Base-by-base conservation (phyloP, 1,140 invertebrate genomes). In the Drosophila sp. region DNA sequence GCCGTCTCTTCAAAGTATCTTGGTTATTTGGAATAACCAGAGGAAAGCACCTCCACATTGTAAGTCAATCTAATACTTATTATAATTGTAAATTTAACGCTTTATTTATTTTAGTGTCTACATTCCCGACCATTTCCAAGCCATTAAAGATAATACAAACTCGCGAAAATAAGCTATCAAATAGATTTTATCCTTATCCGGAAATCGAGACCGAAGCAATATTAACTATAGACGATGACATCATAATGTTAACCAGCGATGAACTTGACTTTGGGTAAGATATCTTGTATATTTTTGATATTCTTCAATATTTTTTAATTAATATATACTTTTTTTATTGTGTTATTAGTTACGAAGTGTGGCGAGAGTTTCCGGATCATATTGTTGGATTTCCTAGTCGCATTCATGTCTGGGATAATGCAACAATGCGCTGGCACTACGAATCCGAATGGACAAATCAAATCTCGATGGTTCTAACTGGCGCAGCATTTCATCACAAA, bases 401-500 rank as follows among this genome's bases (percentile, higher is more conserved):
- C 27, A 96, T 97, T 54, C 97, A 98, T 92, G 94, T 96, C 7
- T 98, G 96, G 97, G 96, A 98, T 91, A 98, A 98, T 92, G 92
- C 93, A 0, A 97, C 96, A 0, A 92, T 93, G 72, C 94, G 94
- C 57, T 98, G 97, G 97, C 96, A 95, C 69, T 98, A 98, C 90
- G 97, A 98, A 92, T 97, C 97, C 45, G 97, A 98, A 93, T 98
- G 97, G 97, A 97, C 96, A 0, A 98, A 98, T 92, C 95, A 97
- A 91, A 96, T 98, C 62, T 97, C 97, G 1, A 97, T 98, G 97
- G 97, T 98, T 21, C 92, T 98, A 14, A 98, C 97, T 0, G 97
- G 97, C 21, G 97, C 97, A n/a, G 97, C 97, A 38, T 98, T 98
- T 92, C 96, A 98, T 91, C 97, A 98, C 90, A 98, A 98, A 93